Percentiles rank a stretch among this genome's conserved stretches.
Evolutionary conservation across 2,888 invertebrate genomes (phyloP).

Genomic region (Hipparchia semele): DNA sequence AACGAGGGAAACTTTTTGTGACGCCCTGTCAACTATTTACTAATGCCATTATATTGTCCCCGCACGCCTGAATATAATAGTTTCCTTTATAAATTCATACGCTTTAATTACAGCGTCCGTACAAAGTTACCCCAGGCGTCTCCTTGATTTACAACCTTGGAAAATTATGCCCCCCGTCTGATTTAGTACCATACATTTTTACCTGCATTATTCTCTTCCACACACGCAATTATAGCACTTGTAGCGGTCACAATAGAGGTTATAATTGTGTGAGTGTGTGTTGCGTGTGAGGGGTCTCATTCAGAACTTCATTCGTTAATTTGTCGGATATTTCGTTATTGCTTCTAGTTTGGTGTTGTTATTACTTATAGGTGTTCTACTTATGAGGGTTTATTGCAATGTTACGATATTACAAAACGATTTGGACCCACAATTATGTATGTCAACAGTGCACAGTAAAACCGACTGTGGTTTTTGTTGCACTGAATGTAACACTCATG

Average conservation of each 20-base stretch:
- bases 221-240: slow-evolving; percentile 12
- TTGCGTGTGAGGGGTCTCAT: slow-evolving; percentile 16
- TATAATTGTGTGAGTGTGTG: slow-evolving; percentile 3
- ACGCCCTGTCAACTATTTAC: slow-evolving; percentile 23
- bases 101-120: slow-evolving; percentile 43
- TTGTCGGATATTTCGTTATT: slow-evolving; percentile 22
- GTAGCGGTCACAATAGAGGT: background rate
- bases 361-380: slow-evolving; percentile 3
- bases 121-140: slow-evolving; percentile 37
- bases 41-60: slow-evolving; percentile 31
- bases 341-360: slow-evolving; percentile 17
- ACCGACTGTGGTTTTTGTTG: too few species aligned
- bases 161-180: slow-evolving; percentile 69
- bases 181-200: slow-evolving; percentile 66
- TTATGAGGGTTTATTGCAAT: background rate
- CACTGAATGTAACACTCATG: too few species aligned
- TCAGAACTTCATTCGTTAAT: slow-evolving; percentile 18
- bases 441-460: too few species aligned
- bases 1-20: slow-evolving; percentile 25
- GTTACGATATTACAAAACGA: too few species aligned
- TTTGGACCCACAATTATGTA: too few species aligned
- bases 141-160: slow-evolving; percentile 56
- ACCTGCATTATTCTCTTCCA: slow-evolving; percentile 53
- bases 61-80: slow-evolving; percentile 44
- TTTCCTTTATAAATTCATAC: slow-evolving; percentile 44